Evolutionary conservation across 2,113 vertebrate species (phyloP), one percentile per base, ranked within the genome.

Genomic region (Cyanoramphus novaezelandiae): DNA sequence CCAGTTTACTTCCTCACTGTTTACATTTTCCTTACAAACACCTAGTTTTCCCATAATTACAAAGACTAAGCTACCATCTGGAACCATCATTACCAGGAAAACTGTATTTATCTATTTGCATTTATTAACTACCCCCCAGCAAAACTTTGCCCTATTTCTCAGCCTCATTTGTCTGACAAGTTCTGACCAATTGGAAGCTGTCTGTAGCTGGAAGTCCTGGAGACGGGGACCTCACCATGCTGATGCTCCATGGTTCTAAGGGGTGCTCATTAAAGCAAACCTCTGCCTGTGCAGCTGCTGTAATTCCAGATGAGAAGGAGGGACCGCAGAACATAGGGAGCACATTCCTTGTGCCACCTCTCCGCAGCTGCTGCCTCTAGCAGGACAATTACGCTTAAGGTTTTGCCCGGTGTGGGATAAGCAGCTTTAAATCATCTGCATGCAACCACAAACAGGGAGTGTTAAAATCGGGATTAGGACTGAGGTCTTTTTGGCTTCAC

Each of bases 341-440:
- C 35, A 19, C 37, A 59, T 64, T 33, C 75, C 88, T 9, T 17
- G 75, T 20, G 60, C 3, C 68, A 74, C 43, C 60, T 20, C 43
- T 76, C 75, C 64, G 47, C 85, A 88, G 85, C 76, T 95, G 71
- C 85, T 97, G 59, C 68, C 71, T 74, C 49, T 31, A 82, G 13
- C 88, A 57, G 33, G n/a, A n/a, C 55, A 29, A 33, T 47, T 84
- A 6, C 0, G 33, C n/a, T 28, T 43, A 47, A 86, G 76, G 60
- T 90, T 93, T 91, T 84, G 60, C 88, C 57, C 1, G 6, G 79
- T 10, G 79, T 6, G 7, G 93, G 39, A 71, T 84, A 88, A 94
- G 60, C 88, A 95, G 90, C 82, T 93, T 94, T 69, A 29, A 76
- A 47, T 75, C 2, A 39, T 78, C 92, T 93, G 80, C 69, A 44